Evolutionary conservation across 2,113 vertebrate genomes (phyloP).

Genomic region (Picathartes gymnocephalus): DNA sequence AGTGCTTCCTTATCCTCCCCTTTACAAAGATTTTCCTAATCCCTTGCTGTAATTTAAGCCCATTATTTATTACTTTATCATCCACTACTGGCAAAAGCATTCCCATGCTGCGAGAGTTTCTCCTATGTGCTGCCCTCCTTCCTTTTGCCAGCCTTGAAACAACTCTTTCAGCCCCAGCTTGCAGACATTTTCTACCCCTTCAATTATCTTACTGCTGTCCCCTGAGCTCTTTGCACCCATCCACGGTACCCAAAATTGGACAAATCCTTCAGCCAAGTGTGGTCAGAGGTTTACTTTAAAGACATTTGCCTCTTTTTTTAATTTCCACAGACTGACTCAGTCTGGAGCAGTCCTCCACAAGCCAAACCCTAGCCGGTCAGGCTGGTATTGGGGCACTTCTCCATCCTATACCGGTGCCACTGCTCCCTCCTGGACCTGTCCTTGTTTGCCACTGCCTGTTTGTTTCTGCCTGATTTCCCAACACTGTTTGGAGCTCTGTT

Average conservation of each 20-base stretch:
- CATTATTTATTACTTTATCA: not conserved
- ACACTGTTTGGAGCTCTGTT: not conserved
- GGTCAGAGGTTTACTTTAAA: not conserved
- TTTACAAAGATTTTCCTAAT: not conserved
- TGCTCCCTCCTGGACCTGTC: not conserved
- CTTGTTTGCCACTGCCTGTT: not conserved
- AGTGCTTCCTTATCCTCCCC: not conserved
- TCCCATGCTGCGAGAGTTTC: not conserved
- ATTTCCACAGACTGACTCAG: not conserved
- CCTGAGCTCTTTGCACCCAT: not conserved
- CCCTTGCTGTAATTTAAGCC: not conserved
- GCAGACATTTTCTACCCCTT: not conserved
- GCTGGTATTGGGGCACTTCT: not conserved
- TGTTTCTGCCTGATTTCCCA: not conserved
- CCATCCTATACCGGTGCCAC: fast-evolving
- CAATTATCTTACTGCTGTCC: not conserved
- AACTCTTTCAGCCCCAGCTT: not conserved
- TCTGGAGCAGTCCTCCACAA: not conserved
- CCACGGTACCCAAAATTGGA: fast-evolving
- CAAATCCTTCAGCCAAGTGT: not conserved
- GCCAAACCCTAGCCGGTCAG: not conserved
- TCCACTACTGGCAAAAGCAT: not conserved
- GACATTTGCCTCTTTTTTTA: not conserved
- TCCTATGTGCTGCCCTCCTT: not conserved
- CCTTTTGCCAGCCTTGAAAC: not conserved